phyloP scores from a whole-genome alignment of 2,888 invertebrate species.

The Meliscaeva auricollis region DNA sequence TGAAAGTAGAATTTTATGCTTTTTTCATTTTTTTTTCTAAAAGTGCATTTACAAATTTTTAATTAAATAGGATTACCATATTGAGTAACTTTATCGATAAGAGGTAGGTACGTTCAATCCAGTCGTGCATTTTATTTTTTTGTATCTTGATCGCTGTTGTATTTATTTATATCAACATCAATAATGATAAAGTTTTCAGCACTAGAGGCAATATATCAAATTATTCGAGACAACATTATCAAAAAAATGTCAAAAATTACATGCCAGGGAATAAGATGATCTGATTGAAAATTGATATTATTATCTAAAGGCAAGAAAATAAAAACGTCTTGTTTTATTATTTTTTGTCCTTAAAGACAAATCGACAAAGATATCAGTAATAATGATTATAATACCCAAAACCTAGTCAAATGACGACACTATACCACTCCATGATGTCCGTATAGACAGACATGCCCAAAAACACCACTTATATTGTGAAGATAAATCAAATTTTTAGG shows the following conservation, averaged over 20 bases:
- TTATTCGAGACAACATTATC: not conserved
- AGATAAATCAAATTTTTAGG: constrained; percentile 56
- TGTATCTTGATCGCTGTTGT: no score
- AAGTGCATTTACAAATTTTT: no score
- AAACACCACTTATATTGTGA: constrained; percentile 24
- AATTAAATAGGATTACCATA: no score
- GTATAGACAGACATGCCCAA: not conserved
- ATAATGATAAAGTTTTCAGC: no score
- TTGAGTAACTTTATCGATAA: no score
- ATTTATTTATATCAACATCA: no score
- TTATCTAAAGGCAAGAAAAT: constrained; percentile 21
- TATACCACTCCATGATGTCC: not conserved
- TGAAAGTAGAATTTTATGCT: no score
- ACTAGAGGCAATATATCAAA: not conserved
- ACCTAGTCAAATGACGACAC: constrained; percentile 12
- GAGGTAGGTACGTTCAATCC: no score
- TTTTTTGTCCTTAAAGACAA: constrained; percentile 33
- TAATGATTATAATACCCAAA: constrained; percentile 48
- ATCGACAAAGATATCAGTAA: constrained; percentile 47
- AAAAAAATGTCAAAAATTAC: not conserved
- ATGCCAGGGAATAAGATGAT: constrained; percentile 5
- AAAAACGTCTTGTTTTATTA: constrained; percentile 17
- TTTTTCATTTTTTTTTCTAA: no score
- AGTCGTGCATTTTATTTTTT: no score
- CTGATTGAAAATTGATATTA: constrained; percentile 62